Evolutionary conservation across 2,888 invertebrate genomes (phyloP), one percentile per base, ranked within the genome.

Genomic region (Philereme transversata): DNA sequence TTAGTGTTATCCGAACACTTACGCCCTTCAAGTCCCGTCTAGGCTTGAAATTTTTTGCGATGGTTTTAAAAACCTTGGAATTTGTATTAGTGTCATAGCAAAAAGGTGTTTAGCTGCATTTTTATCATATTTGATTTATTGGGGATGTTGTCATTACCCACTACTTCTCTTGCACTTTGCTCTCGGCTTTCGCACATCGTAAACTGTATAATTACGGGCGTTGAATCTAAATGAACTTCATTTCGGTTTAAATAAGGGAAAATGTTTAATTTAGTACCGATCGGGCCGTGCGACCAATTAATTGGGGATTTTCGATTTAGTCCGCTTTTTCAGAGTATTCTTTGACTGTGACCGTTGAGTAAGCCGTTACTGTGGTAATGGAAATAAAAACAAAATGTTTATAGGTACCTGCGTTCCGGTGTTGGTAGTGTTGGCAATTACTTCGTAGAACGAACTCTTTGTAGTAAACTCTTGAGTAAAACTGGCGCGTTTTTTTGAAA

Each of bases 191-290:
- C 82, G 85, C 91, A 91, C 91, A 86, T 90, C 88, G 90, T 91
- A 88, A 90, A 90, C 87, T 87, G 80, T 88, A 89, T 92, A 90
- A 91, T 91, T 91, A 91, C 88, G 82, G 74, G 83, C 75, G 68
- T 73, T 81, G 86, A 87, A 89, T 89, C 84, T 86, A 88, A 90
- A 91, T 88, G 86, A 86, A 90, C 86, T 90, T 88, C 88, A 89
- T 90, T 90, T 86, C 86, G 83, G 86, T 90, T 91, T 91, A 92
- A 90, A 90, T 91, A 90, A 90, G 90, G 82, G 90, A 87, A 89
- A 90, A 90, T 89, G 91, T 90, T 91, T 90, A 90, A 91, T 90
- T 90, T 90, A 87, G 79, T 85, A 81, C 80, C 83, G 79, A 85
- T 84, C 82, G 82, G 79, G 74, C 75, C 77, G 75, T 71, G 73